These are phyloP conservation scores for Hemicentrotus pulcherrimus DNA, from an alignment of 35 echinoderm and acorn worm species.

Conservation along the genomic window DNA sequence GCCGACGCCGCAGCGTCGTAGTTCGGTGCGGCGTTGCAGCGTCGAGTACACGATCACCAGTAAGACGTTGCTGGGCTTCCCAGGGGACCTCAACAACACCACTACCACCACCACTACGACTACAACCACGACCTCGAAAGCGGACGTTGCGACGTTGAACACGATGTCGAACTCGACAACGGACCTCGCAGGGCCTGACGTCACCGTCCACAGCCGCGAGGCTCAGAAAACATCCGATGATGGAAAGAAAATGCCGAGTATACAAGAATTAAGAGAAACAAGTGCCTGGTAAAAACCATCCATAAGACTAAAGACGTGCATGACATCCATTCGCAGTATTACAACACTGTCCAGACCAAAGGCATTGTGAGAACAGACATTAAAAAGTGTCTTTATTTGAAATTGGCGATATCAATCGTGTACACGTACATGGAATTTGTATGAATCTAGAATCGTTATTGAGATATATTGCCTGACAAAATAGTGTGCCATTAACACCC, in stretches of 20 bases:
- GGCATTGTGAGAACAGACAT: background rate
- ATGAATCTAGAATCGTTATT: too few species aligned
- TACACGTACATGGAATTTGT: background rate
- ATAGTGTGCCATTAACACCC: too few species aligned
- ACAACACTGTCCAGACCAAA: background rate
- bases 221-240: background rate
- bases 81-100: background rate
- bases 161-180: background rate
- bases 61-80: slow-evolving; percentile 48
- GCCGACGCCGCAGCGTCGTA: background rate
- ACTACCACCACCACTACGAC: background rate
- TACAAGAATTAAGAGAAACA: slow-evolving; percentile 46
- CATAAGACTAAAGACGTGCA: background rate
- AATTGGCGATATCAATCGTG: background rate
- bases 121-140: background rate
- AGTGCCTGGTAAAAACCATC: slow-evolving; percentile 38
- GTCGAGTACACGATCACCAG: slow-evolving; percentile 59
- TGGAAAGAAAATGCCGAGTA: slow-evolving; percentile 52
- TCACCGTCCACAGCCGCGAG: slow-evolving; percentile 20
- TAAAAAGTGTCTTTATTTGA: background rate
- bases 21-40: slow-evolving; percentile 16
- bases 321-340: background rate
- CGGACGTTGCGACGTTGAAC: slow-evolving; percentile 16
- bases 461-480: too few species aligned
- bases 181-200: slow-evolving; percentile 32